These are phyloP conservation scores for Bradysia coprophila DNA, from an alignment of 1,140 invertebrate genomes.

Conservation along the genomic window DNA sequence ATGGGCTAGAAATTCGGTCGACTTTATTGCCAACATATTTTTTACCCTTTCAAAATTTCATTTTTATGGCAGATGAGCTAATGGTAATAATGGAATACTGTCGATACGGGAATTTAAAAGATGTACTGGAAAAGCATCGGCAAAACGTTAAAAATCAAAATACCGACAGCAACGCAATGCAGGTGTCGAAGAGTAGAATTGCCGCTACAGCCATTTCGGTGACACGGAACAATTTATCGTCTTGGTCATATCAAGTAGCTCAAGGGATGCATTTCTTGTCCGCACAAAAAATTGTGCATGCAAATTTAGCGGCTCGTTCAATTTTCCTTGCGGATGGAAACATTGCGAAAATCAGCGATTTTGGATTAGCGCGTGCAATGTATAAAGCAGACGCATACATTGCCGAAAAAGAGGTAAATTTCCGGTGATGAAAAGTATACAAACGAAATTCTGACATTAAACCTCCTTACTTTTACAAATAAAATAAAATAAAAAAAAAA, in stretches of 20 bases:
- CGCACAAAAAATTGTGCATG: constrained; percentile 61
- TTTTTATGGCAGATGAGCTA: background rate
- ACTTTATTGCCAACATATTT: background rate
- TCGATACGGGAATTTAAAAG: constrained; percentile 1
- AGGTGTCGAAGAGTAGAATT: background rate
- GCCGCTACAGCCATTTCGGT: background rate
- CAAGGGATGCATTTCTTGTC: constrained; percentile 74
- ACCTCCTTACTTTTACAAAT: background rate
- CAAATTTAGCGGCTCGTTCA: constrained; percentile 79
- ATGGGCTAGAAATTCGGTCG: background rate
- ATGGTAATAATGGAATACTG: background rate
- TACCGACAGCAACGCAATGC: background rate
- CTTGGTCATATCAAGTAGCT: constrained; percentile 72
- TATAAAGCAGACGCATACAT: background rate
- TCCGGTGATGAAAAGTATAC: background rate
- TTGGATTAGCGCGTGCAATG: constrained; percentile 65
- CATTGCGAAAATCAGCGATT: constrained; percentile 83
- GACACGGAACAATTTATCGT: background rate
- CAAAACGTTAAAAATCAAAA: constrained; percentile 1
- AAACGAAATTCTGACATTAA: background rate
- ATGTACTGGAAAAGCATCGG: background rate
- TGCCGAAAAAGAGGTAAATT: background rate
- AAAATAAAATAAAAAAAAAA: background rate
- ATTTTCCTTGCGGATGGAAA: constrained; percentile 57
- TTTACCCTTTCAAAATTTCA: no score